Evolutionary conservation across 2,797 vertebrate species (phyloP).

Genomic region (Morelia viridis): DNA sequence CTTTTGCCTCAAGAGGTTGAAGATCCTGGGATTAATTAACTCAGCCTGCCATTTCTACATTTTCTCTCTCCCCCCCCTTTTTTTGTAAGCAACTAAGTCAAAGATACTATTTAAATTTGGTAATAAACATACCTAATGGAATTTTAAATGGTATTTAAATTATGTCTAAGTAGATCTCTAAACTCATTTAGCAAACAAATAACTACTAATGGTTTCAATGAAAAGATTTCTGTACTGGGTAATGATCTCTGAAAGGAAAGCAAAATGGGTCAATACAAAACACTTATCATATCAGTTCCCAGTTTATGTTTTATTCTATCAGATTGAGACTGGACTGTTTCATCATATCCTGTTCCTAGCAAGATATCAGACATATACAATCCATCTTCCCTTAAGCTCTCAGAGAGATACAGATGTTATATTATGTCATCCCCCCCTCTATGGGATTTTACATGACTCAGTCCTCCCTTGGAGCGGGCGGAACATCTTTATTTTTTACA

Average conservation of each 20-base stretch:
- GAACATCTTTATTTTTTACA: neutral
- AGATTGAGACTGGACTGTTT: neutral
- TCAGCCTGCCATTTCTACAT: constrained; percentile 26
- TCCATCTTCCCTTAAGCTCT: neutral
- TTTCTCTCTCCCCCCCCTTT: neutral
- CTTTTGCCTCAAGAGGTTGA: constrained; percentile 31
- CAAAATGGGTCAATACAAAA: constrained; percentile 67
- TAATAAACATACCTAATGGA: constrained; percentile 66
- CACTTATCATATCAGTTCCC: constrained; percentile 58
- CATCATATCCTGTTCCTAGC: neutral
- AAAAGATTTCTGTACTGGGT: constrained; percentile 64
- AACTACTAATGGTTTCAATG: constrained; percentile 60
- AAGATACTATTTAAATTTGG: constrained; percentile 61
- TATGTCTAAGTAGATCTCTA: constrained; percentile 64
- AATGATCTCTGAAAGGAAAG: constrained; percentile 70
- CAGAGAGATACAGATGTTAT: neutral
- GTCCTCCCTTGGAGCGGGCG: neutral
- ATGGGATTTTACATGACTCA: neutral
- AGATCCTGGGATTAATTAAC: constrained; percentile 39
- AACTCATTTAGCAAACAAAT: constrained; percentile 74
- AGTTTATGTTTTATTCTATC: constrained; percentile 62
- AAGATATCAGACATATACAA: neutral
- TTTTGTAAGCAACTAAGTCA: constrained; percentile 38
- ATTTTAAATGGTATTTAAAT: constrained; percentile 74
- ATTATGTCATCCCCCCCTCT: neutral